Percentiles rank a stretch among this genome's conserved stretches.
Evolutionary conservation across 53 echinoderm and acorn worm species (phyloP).

Genomic region (Arbacia lixula): DNA sequence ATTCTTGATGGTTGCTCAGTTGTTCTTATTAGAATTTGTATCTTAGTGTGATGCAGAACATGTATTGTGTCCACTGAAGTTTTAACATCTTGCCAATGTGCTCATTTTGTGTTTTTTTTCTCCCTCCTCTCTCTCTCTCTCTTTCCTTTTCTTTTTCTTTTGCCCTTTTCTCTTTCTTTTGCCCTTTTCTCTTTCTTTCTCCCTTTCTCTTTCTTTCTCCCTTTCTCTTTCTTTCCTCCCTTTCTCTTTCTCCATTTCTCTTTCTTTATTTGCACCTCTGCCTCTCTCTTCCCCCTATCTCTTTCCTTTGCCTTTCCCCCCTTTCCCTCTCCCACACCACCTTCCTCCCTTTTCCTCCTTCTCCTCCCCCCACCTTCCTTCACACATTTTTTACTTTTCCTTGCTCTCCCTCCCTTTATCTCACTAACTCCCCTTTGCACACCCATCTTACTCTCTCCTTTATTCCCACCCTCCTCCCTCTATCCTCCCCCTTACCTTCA

Average conservation of each 20-base stretch:
- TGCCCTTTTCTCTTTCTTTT: not conserved
- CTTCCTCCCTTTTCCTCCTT: not conserved
- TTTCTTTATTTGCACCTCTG: not conserved
- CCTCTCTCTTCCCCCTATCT: not conserved
- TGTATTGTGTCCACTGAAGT: too few relatives aligned
- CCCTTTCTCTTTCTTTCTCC: not conserved
- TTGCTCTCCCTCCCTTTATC: not conserved
- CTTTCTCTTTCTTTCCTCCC: not conserved
- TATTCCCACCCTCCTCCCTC: not conserved
- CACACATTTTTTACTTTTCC: not conserved
- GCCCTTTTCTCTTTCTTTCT: not conserved
- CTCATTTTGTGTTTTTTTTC: too few relatives aligned
- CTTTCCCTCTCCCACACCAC: not conserved
- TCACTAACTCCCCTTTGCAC: not conserved
- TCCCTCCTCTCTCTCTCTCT: not conserved
- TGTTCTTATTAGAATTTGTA: too few relatives aligned
- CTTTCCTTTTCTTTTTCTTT: not conserved
- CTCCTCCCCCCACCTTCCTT: not conserved
- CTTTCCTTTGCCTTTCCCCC: not conserved
- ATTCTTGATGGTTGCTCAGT: too few relatives aligned
- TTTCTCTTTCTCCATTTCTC: not conserved
- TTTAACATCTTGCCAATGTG: too few relatives aligned
- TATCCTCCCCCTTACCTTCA: not conserved
- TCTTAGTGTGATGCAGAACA: too few relatives aligned
- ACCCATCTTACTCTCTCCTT: not conserved